phyloP scores from a whole-genome alignment of 2,113 vertebrate species.

The Toxostoma redivivum region DNA sequence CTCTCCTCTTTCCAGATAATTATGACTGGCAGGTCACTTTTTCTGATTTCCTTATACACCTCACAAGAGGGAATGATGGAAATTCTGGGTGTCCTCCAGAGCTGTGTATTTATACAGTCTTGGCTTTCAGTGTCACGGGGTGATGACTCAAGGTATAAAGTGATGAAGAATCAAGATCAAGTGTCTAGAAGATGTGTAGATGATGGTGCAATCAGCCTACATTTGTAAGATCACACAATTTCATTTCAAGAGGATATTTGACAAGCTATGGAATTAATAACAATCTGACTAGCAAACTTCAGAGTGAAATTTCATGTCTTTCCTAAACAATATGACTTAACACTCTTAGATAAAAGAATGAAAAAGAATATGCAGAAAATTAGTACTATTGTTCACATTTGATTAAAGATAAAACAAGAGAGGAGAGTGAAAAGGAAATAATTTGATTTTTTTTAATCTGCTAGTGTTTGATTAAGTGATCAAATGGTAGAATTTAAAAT shows the following conservation, averaged over 20 bases:
- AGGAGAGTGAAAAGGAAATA: not conserved
- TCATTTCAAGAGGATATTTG: not conserved
- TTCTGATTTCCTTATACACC: not conserved
- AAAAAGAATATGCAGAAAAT: not conserved
- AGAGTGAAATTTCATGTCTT: not conserved
- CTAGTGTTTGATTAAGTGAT: not conserved
- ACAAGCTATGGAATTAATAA: not conserved
- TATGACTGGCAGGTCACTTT: not conserved
- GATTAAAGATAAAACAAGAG: not conserved
- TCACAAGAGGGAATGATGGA: not conserved
- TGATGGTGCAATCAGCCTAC: not conserved
- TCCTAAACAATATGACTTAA: not conserved
- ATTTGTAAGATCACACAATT: not conserved
- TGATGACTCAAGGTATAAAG: not conserved
- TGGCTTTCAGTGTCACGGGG: not conserved
- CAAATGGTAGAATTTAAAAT: not conserved
- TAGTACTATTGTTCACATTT: conserved; percentile 20
- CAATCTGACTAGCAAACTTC: not conserved
- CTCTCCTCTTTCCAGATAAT: not conserved
- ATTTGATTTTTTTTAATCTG: not conserved
- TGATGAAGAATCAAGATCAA: not conserved
- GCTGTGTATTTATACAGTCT: not conserved
- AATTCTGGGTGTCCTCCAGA: not conserved
- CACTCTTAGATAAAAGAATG: not conserved
- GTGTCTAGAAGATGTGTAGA: not conserved